Evolutionary conservation across 2,888 invertebrate species (phyloP), one percentile per base, ranked within the genome.

Genomic region (Diogma glabrata): DNA sequence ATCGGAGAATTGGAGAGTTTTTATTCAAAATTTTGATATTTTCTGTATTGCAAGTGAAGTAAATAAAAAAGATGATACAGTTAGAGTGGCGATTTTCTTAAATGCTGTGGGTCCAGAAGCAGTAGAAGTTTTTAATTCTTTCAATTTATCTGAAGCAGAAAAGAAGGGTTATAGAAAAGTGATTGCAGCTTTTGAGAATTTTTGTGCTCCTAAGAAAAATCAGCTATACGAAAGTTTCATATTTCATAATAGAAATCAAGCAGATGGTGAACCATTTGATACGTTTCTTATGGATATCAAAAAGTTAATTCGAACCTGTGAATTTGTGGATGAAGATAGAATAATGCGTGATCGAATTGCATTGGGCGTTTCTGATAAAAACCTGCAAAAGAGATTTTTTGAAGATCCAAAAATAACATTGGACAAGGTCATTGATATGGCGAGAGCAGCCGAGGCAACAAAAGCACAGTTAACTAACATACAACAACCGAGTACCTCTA

Each of bases 101-200:
- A 58, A 61, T 30, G 53, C 58, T 1, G 56, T 59, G 26, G 59
- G 60, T 4, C 53, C 58, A 3, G 61, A 61, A 24, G 60, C 60
- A 4, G 52, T 60, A n/a, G 60, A 62, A 45, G 54, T 58, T 26
- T 62, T 49, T 47, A 56, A 61, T 22, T 59, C 60, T 3, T 59
- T 61, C 30, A 52, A 50, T 12, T 45, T 60, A n/a, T 45, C 51
- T 0, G 54, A 52, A 9, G 53, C 45, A 16, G 50, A 60, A 4
- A 54, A 50, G n/a, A 56, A 53, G 46, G 30, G 51, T 9, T 54
- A 51, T 43, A 47, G 51, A 3, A 36, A 47, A 20, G 56, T 60
- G 2, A 26, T 56, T 7, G 28, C 51, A 14, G 52, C 52, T 10
- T 58, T 61, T 33, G 54, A 28, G 26, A 22, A 48, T 6, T 55